Base-by-base conservation (phyloP, 30 jellyfish, hydroid and myxozoan genomes). In the Nemopilema nomurai region DNA sequence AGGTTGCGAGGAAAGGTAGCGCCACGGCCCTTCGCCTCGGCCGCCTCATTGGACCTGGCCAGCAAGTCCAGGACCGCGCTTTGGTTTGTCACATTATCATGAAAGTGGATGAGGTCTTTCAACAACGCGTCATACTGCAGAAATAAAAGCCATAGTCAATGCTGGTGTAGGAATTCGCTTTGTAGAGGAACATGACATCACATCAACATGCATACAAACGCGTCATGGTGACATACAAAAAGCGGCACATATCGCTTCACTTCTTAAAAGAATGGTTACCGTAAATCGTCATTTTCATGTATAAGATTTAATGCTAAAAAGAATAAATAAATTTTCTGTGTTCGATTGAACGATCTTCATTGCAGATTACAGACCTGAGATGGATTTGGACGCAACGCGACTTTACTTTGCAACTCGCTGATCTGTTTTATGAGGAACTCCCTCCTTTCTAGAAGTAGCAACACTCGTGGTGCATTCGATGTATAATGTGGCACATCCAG, bases 341-440 rank as follows among this genome's bases (percentile, higher is more conserved):
- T n/a, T n/a, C n/a, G n/a, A n/a, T n/a, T n/a, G n/a, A n/a, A n/a
- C n/a, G n/a, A n/a, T n/a, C n/a, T n/a, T n/a, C n/a, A n/a, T n/a
- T n/a, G n/a, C n/a, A n/a, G n/a, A n/a, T n/a, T 13, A 62, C 64
- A 1, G 50, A 94, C 99, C 99, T 89, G 87, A 8, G 99, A 79
- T 28, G 88, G 89, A 18, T 85, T 71, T 28, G 99, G 99, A 41
- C 99, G 71, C 26, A 51, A 32, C 7, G 97, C 95, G 19, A 69
- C 57, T 26, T 70, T 67, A 0, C 25, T 71, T 28, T 64, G 53
- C 53, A 81, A 51, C 0, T 67, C 65, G 18, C 50, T 74, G 1
- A 94, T 76, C 32, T 80, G 87, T 1, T 23, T 29, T 23, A 52
- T 28, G 62, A 89, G 68, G 20, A 20, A 19, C 26, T 69, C 68